Evolutionary conservation across 2,888 invertebrate genomes (phyloP), one percentile per base, ranked within the genome.

Genomic region (Allygus modestus): DNA sequence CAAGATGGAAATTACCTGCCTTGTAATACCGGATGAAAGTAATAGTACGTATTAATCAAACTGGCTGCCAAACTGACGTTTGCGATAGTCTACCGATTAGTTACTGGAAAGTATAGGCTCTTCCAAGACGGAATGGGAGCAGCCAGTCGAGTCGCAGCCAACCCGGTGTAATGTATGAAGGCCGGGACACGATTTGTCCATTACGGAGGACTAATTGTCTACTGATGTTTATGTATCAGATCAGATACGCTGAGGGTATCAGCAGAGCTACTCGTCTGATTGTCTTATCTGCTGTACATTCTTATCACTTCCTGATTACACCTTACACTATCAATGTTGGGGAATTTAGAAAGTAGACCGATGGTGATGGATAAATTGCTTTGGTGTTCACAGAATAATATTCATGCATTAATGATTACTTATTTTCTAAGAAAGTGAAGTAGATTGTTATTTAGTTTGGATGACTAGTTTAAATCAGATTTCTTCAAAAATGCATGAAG

Each of bases 141-240:
- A 65, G 15, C 54, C 20, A 54, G 54, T 54, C 20, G 54, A 23
- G 46, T 46, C 17, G 46, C 46, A 15, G 46, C 46, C 11, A 1
- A 15, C 15, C 17, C 46, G 46, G 7, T 7, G 31, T 28, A 28
- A 65, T 15, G 28, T 65, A 65, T 65, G 65, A 65, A 65, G 65
- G 65, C 54, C 54, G 17, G 46, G 12, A 65, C 65, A 65, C 65
- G 65, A 31, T 31, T 65, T 65, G 65, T 65, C 65, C 65, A 65
- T 65, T 65, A 65, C 65, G 5, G 26, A 11, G 65, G 65, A 65
- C 65, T 65, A 65, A 65, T 65, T 65, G 65, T 65, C 65, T 28
- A 15, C 65, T 12, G 31, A 65, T 31, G 65, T 65, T 65, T 65
- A 65, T 65, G 65, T 65, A 65, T 65, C 65, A 17, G 65, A 58